These are phyloP conservation scores for Potamilus streckersoni DNA, from an alignment of 1,140 invertebrate genomes.

Conservation along the genomic window DNA sequence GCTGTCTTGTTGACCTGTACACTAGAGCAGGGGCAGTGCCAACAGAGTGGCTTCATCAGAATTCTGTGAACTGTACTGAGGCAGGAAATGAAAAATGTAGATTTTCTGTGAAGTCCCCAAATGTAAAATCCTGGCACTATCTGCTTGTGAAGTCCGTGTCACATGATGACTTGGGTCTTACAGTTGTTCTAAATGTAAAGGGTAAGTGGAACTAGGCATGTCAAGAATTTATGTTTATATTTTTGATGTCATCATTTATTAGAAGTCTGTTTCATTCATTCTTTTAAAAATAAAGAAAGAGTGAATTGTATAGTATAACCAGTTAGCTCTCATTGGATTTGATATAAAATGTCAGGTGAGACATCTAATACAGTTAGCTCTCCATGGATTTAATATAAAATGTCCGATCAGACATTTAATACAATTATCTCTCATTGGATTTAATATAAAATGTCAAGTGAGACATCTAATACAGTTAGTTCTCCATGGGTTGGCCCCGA, in stretches of 20 bases:
- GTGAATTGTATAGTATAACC: not conserved
- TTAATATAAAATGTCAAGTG: too few relatives aligned
- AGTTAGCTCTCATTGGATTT: not conserved
- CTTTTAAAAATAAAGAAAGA: not conserved
- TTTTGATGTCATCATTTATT: not conserved
- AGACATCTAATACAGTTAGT: too few relatives aligned
- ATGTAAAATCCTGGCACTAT: conserved; percentile 14
- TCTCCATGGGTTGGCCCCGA: too few relatives aligned
- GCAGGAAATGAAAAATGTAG: conserved; percentile 4
- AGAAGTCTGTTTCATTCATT: not conserved
- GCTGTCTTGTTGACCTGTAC: conserved; percentile 11
- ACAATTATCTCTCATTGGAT: too few relatives aligned
- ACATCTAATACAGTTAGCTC: too few relatives aligned
- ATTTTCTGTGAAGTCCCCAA: not conserved
- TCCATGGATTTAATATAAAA: too few relatives aligned
- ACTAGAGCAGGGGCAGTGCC: conserved; percentile 8
- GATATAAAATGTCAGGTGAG: too few relatives aligned
- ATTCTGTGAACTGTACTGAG: not conserved
- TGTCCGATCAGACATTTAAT: too few relatives aligned
- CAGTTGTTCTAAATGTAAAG: conserved; percentile 4
- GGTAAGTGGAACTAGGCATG: not conserved
- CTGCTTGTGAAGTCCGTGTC: conserved; percentile 9
- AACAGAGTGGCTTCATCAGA: not conserved
- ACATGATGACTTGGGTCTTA: not conserved
- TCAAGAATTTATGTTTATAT: too few relatives aligned